Evolutionary conservation across 2,888 invertebrate genomes (phyloP), one percentile per base, ranked within the genome.

Genomic region (Byasa hedistus): DNA sequence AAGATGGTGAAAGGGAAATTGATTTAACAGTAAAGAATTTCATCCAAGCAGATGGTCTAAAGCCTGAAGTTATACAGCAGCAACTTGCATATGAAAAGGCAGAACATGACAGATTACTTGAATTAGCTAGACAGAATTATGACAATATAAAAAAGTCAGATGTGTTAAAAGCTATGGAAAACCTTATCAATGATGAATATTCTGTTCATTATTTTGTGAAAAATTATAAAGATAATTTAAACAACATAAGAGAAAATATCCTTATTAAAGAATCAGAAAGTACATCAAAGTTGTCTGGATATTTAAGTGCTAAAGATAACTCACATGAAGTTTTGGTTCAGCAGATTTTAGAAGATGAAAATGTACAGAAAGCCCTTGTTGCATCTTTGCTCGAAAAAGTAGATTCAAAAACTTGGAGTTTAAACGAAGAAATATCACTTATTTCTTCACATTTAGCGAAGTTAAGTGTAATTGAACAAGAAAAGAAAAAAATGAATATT

Each of bases 391-490:
- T 96, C 69, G 95, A 95, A 83, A 93, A 94, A 76, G 94, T 95
- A 70, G 96, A 96, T 85, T 93, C 95, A 10, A 93, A 94, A 75
- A 94, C 94, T 70, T 96, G 96, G 95, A 95, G 95, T 74, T 88
- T 96, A 32, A 93, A 95, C 72, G 95, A 96, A 80, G 96, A 96
- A 91, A 94, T 96, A 70, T 92, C 93, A 73, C 85, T 96, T 67
- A 95, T 96, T 56, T 95, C 96, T 73, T 89, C 92, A 17, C 95
- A 96, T 84, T 85, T 96, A 72, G 95, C 95, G 23, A 93, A 93
- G 66, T 90, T 96, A 32, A 96, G 96, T 71, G 90, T 93, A 60
- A 94, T 95, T 71, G 96, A 96, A 86, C 92, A 96, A 76, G 94
- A 96, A 73, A 94, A 94, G 75, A 94, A 93, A 75, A 94, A 94